Evolutionary conservation across 2,888 invertebrate genomes (phyloP).

Genomic region (Lasioglossum marginatum): DNA sequence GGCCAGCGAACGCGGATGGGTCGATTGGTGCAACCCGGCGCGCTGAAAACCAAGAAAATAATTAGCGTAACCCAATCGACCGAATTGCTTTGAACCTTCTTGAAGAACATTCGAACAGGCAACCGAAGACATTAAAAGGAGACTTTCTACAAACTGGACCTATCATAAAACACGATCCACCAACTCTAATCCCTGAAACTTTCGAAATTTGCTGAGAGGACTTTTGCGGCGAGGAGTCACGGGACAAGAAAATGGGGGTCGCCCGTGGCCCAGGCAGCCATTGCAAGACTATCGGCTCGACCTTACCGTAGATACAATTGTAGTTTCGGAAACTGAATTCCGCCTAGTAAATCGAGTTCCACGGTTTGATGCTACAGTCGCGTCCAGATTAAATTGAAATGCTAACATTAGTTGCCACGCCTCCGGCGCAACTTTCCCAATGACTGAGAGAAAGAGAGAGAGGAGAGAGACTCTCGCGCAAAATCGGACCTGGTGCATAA

Average conservation of each 20-base stretch:
- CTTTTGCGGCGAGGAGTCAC: too few species aligned
- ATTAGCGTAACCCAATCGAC: not conserved
- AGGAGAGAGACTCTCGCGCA: not conserved
- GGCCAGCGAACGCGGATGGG: not conserved
- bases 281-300: conserved; percentile 27
- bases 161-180: too few species aligned
- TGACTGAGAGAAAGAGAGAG: not conserved
- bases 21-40: not conserved
- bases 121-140: too few species aligned
- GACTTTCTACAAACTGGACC: too few species aligned
- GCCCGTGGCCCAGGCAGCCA: not conserved
- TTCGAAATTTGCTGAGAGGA: too few species aligned
- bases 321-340: conserved; percentile 44
- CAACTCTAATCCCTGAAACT: too few species aligned
- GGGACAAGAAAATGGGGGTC: not conserved
- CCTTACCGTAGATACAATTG: conserved; percentile 31
- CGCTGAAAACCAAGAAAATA: not conserved
- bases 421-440: not conserved
- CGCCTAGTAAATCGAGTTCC: conserved; percentile 38
- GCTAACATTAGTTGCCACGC: conserved; percentile 32
- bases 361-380: conserved; percentile 13
- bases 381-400: conserved; percentile 45
- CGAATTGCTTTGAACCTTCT: not conserved
- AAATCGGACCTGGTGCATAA: not conserved
- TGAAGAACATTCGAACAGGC: too few species aligned